Percentiles rank a stretch among this genome's conserved stretches.
phyloP scores from a whole-genome alignment of 2,888 invertebrate genomes.

The Harpalus rubripes region DNA sequence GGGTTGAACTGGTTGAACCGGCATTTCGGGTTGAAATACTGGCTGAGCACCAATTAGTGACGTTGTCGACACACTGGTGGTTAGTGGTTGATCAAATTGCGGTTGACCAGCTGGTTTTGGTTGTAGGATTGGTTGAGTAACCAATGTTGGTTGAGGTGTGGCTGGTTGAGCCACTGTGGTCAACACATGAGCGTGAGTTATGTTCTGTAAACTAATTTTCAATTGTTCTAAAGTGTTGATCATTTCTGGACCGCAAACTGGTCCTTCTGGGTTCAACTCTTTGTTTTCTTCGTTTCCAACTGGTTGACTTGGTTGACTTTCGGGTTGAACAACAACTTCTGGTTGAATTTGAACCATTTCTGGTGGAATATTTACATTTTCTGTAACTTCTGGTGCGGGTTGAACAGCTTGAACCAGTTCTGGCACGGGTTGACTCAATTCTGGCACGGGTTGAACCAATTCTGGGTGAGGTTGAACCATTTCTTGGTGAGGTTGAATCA shows the following conservation, averaged over 20 bases:
- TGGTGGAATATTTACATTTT: too few relatives aligned
- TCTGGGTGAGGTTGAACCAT: too few relatives aligned
- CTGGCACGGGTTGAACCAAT: too few relatives aligned
- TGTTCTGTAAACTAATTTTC: conserved; percentile 80
- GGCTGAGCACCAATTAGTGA: conserved; percentile 26
- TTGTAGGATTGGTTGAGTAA: conserved; percentile 54
- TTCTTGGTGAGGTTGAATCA: too few relatives aligned
- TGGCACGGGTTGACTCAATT: too few relatives aligned
- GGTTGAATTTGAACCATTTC: too few relatives aligned
- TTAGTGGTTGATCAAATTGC: conserved; percentile 51
- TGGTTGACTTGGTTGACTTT: too few relatives aligned
- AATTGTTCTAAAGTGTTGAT: conserved; percentile 80
- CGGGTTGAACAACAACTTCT: too few relatives aligned
- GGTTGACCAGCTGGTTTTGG: conserved; percentile 68
- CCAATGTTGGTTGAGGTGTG: conserved; percentile 61
- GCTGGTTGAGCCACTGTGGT: conserved; percentile 67
- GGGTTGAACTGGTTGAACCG: neutral
- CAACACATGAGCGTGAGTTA: conserved; percentile 78
- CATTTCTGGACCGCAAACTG: conserved; percentile 78
- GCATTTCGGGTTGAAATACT: conserved; percentile 24
- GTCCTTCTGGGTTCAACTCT: conserved; percentile 71
- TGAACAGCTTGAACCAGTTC: too few relatives aligned
- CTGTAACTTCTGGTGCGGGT: too few relatives aligned
- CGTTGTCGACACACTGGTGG: conserved; percentile 65
- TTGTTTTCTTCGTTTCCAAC: too few relatives aligned